Evolutionary conservation across 2,797 vertebrate species (phyloP).

Genomic region (Enteromius anoplus): DNA sequence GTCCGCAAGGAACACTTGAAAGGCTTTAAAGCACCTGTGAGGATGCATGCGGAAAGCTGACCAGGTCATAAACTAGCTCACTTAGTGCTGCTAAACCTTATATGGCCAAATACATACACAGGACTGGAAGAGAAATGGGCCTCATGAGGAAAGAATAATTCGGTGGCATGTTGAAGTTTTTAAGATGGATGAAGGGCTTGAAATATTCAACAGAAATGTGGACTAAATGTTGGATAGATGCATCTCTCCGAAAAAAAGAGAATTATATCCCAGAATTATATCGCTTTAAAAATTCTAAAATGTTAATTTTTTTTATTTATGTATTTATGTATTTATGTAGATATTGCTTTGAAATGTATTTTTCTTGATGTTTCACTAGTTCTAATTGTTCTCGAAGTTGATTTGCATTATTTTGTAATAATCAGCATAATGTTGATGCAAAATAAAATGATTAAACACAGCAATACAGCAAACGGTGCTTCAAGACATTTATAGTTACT

Average conservation of each 20-base stretch:
- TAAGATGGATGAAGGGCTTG: slow-evolving; percentile 21
- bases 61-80: slow-evolving; percentile 39
- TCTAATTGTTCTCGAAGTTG: background rate
- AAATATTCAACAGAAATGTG: slow-evolving; percentile 6
- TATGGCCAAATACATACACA: slow-evolving; percentile 29
- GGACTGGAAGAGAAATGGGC: background rate
- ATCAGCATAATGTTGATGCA: background rate
- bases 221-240: background rate
- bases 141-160: slow-evolving; percentile 7
- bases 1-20: slow-evolving; percentile 37
- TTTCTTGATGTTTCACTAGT: background rate
- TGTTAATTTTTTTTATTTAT: too few species aligned
- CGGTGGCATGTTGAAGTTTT: slow-evolving; percentile 13
- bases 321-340: too few species aligned
- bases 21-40: slow-evolving; percentile 40
- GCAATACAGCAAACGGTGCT: background rate
- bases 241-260: background rate
- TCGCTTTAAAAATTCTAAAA: background rate
- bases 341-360: background rate
- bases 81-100: slow-evolving; percentile 31
- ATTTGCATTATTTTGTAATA: background rate
- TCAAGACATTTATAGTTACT: background rate
- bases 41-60: slow-evolving; percentile 37
- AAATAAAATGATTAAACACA: background rate
- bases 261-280: too few species aligned